Percentiles rank a stretch among this genome's conserved stretches.
Evolutionary conservation across 2,888 invertebrate genomes (phyloP).

Genomic region (Cabera pusaria): DNA sequence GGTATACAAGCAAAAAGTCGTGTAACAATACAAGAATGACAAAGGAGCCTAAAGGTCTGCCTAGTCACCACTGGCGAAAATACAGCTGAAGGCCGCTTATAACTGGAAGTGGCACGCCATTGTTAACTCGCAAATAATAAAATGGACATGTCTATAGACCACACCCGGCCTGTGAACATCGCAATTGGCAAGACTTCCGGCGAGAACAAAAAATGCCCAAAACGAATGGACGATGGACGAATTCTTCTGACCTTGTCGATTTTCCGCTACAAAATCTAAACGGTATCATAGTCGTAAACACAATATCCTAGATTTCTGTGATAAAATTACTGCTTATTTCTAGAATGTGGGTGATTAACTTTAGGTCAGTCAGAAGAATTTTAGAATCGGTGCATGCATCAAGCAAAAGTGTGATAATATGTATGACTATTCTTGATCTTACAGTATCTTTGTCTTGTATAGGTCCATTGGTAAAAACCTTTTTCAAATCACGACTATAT

Average conservation of each 20-base stretch:
- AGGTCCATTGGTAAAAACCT: too few species aligned
- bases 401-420: too few species aligned
- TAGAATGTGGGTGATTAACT: too few species aligned
- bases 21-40: slow-evolving; percentile 25
- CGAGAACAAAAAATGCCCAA: too few species aligned
- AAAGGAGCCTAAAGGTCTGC: slow-evolving; percentile 24
- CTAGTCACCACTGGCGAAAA: slow-evolving; percentile 29
- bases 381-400: too few species aligned
- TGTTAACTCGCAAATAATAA: slow-evolving; percentile 6
- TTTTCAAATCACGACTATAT: too few species aligned
- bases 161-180: slow-evolving; percentile 4
- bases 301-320: too few species aligned
- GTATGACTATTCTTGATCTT: too few species aligned
- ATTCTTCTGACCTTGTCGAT: neutral
- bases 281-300: slow-evolving; percentile 2
- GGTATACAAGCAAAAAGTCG: slow-evolving; percentile 23
- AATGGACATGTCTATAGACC: slow-evolving; percentile 3
- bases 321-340: too few species aligned
- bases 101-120: slow-evolving; percentile 22
- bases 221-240: neutral
- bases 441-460: too few species aligned
- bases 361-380: too few species aligned
- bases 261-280: neutral
- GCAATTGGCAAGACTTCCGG: slow-evolving; percentile 2
- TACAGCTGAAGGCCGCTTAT: slow-evolving; percentile 25